Evolutionary conservation across 2,888 invertebrate genomes (phyloP).

Genomic region (Nephrotoma appendiculata): DNA sequence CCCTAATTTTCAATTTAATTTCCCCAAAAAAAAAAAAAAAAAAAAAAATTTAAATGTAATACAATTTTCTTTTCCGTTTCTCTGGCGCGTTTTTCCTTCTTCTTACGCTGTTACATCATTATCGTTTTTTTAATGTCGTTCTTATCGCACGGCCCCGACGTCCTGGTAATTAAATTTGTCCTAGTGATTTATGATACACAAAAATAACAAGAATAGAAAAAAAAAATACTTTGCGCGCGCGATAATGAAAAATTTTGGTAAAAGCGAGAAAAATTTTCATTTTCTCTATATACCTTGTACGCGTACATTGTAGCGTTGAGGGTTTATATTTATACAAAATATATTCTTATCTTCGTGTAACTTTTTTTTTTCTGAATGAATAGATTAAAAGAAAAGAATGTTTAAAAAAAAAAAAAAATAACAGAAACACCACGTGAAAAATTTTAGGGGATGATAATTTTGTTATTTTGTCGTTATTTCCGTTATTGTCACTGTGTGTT

Average conservation of each 20-base stretch:
- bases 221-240: background rate
- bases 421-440: background rate
- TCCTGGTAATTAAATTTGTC: conserved; percentile 20
- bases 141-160: conserved; percentile 10
- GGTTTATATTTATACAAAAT: background rate
- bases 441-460: background rate
- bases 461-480: background rate
- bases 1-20: background rate
- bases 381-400: background rate
- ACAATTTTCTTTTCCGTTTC: background rate
- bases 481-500: background rate
- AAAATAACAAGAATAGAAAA: background rate
- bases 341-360: background rate
- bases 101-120: background rate
- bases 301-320: background rate
- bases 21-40: background rate
- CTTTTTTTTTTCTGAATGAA: background rate
- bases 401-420: background rate
- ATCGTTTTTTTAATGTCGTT: conserved; percentile 4
- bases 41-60: background rate
- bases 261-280: background rate
- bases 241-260: background rate
- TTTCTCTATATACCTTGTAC: background rate
- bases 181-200: conserved; percentile 18
- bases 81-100: background rate